phyloP scores from a whole-genome alignment of 2,797 vertebrate genomes.

The Alosa sapidissima region DNA sequence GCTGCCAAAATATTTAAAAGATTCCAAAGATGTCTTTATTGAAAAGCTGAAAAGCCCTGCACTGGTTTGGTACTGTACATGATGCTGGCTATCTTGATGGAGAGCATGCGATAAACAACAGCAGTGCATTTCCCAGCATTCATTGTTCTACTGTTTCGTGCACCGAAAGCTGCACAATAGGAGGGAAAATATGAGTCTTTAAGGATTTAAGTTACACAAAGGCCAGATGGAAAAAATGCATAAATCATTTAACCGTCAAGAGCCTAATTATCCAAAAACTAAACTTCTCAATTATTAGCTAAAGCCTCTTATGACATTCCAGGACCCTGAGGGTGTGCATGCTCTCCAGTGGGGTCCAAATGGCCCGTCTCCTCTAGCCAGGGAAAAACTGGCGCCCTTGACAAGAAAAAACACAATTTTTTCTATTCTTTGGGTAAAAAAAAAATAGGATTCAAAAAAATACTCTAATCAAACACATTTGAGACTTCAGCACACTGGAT shows the following conservation, averaged over 20 bases:
- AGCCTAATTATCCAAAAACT: slow-evolving; percentile 53
- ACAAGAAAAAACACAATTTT: background rate
- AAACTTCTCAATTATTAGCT: slow-evolving; percentile 48
- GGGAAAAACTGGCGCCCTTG: background rate
- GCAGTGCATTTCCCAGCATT: background rate
- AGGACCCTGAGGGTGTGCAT: slow-evolving; percentile 44
- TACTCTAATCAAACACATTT: background rate
- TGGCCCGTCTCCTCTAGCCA: background rate
- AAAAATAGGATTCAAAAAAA: background rate
- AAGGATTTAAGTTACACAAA: slow-evolving; percentile 34
- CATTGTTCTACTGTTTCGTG: background rate
- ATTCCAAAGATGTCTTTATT: no score
- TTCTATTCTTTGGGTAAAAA: background rate
- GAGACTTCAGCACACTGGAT: background rate
- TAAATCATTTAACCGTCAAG: slow-evolving; percentile 42
- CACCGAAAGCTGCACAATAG: slow-evolving; percentile 10
- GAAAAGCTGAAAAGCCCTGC: background rate
- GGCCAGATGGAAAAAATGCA: slow-evolving; percentile 42
- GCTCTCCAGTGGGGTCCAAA: background rate
- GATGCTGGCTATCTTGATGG: background rate
- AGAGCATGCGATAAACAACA: background rate
- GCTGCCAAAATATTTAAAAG: no score
- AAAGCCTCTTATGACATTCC: slow-evolving; percentile 72
- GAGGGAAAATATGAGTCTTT: slow-evolving; percentile 22
- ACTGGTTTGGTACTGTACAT: no score